A percentile compares a stretch with the other conserved stretches of the same genome.
Conservation (phyloP, 2,113 vertebrate genomes). For the Laterallus jamaicensis region DNA sequence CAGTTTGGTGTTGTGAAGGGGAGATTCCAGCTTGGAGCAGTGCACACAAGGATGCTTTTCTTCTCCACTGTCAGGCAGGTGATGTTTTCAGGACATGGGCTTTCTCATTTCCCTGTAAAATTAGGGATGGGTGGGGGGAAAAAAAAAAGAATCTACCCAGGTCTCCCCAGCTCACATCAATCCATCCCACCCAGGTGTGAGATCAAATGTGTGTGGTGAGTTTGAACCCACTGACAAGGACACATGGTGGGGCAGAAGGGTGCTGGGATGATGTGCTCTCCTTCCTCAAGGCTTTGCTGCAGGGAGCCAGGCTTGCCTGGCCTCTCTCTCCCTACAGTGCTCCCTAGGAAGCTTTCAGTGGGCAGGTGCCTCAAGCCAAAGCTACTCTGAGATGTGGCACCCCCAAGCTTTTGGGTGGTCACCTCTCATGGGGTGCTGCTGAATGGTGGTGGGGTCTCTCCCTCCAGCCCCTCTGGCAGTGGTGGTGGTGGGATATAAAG, state of each 20-base stretch:
- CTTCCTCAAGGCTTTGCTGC: not conserved
- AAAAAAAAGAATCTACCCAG: not conserved
- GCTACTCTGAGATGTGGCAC: not conserved
- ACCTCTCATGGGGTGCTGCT: accelerated
- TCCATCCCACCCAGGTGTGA: not conserved
- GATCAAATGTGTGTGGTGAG: accelerated
- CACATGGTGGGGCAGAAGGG: accelerated
- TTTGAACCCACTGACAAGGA: not conserved
- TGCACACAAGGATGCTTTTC: accelerated
- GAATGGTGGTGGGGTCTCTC: accelerated
- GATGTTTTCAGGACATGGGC: not conserved
- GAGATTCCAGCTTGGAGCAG: not conserved
- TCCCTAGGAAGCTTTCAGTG: not conserved
- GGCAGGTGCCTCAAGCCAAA: not conserved
- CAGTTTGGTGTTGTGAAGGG: not conserved
- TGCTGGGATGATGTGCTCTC: accelerated
- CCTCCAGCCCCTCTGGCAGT: not conserved
- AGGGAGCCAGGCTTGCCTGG: not conserved
- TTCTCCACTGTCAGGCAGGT: not conserved
- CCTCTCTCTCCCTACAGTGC: not conserved
- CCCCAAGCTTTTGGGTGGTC: not conserved
- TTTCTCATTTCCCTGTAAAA: not conserved
- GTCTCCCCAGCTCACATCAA: accelerated
- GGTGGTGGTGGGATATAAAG: accelerated
- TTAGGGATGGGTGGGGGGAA: too few species aligned